Evolutionary conservation across 2,113 vertebrate species (phyloP), one percentile per base, ranked within the genome.

Genomic region (Stegastes partitus): DNA sequence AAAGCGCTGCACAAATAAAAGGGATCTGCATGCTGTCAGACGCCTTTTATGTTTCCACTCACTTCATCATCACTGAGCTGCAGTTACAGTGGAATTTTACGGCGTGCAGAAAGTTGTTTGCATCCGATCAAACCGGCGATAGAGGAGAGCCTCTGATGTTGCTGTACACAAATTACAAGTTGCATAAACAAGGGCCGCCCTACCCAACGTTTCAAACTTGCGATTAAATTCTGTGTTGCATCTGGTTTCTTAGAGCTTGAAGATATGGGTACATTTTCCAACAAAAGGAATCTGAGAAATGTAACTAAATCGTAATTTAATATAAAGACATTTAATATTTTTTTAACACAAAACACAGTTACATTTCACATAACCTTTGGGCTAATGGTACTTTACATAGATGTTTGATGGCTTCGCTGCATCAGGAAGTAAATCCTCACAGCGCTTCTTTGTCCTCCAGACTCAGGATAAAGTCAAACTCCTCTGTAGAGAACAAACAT

Each of bases 401-500:
- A 2, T 42, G 2, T 15, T 42, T 42, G 55, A 11, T 42, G 11
- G 62, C 25, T 4, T 75, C 26, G 51, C 19, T 0, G 21, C 19
- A 1, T 55, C 54, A 11, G 8, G 25, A 68, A 75, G 19, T 12
- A 67, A 45, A 55, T 73, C 59, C 77, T 82, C 92, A 96, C 80
- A 89, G 83, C 18, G 93, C 92, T 37, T 96, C 93, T 83, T 94
- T 71, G 47, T 96, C 94, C 89, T 99, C 97, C 91, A 99, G 92
- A 86, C 94, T 95, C 91, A 97, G 83, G 81, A 99, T 86, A 87
- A 97, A 99, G 56, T 98, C 95, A 94, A 98, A 99, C 86, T 98
- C 95, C 83, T 97, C 98, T 99, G 94, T 83, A 1, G 77, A 82
- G 15, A 91, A 53, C 74, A 54, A 77, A 69, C 22, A 86, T 1